Evolutionary conservation across 2,888 invertebrate genomes (phyloP).

Genomic region (Torymus auratus): DNA sequence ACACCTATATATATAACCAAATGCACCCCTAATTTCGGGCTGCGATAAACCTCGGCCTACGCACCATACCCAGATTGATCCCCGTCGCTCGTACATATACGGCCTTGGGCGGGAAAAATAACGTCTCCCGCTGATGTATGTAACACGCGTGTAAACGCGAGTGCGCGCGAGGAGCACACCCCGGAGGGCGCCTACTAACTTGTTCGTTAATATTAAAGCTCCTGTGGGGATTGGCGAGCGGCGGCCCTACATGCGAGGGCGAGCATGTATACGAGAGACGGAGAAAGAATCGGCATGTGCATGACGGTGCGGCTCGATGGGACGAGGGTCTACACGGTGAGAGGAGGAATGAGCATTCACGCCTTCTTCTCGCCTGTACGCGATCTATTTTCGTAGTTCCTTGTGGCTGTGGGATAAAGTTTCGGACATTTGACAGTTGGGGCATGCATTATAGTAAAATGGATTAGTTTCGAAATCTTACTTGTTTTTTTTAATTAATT

Average conservation of each 20-base stretch:
- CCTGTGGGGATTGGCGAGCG: constrained; percentile 64
- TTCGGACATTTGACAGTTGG: no score
- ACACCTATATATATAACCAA: not conserved
- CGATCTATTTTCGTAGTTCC: no score
- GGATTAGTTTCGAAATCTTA: no score
- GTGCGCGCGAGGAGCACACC: not conserved
- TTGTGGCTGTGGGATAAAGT: no score
- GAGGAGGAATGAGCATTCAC: no score
- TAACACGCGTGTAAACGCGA: not conserved
- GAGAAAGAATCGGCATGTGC: not conserved
- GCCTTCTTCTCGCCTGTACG: no score
- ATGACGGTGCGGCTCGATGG: no score
- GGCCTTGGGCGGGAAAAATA: constrained; percentile 14
- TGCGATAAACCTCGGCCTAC: not conserved
- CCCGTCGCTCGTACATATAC: not conserved
- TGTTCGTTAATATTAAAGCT: constrained; percentile 14
- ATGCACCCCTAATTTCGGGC: not conserved
- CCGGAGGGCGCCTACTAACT: constrained; percentile 44
- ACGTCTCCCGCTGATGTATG: not conserved
- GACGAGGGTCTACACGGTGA: no score
- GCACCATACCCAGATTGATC: not conserved
- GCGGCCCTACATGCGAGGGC: not conserved
- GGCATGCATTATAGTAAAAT: no score
- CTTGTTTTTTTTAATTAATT: no score
- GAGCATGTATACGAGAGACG: no score